phyloP scores from a whole-genome alignment of 1,140 invertebrate species.

The Grapholita molesta region DNA sequence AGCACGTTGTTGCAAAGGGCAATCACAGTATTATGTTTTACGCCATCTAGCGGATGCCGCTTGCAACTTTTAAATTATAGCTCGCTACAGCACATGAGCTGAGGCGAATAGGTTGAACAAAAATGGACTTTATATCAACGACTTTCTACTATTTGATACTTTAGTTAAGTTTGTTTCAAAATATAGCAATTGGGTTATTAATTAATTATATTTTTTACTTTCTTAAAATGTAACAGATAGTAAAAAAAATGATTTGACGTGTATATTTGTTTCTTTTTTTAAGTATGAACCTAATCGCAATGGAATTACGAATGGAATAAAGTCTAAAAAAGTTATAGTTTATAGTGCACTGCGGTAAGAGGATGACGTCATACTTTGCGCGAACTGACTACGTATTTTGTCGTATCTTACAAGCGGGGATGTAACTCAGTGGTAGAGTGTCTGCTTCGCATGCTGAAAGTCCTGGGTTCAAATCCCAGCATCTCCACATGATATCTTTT shows the following conservation, averaged over 20 bases:
- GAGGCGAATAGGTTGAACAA: background rate
- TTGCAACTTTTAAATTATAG: slow-evolving; percentile 37
- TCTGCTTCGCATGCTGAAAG: slow-evolving; percentile 84
- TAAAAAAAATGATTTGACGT: no score
- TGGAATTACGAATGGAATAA: no score
- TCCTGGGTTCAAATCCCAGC: slow-evolving; percentile 82
- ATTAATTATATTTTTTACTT: no score
- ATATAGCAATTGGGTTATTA: no score
- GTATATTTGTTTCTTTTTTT: no score
- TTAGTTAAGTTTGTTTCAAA: no score
- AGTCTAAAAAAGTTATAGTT: background rate
- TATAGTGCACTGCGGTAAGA: background rate
- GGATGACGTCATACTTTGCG: background rate
- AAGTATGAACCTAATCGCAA: no score
- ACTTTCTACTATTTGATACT: no score
- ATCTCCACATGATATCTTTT: slow-evolving; percentile 35
- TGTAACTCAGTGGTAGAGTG: slow-evolving; percentile 79
- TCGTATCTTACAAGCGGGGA: background rate
- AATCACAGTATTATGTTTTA: background rate
- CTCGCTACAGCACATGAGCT: background rate
- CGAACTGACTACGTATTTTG: background rate
- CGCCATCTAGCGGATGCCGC: background rate
- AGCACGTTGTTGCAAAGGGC: background rate
- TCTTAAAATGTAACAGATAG: no score
- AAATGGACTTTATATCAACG: background rate